phyloP scores from a whole-genome alignment of 2,797 vertebrate genomes.

The Artibeus lituratus region DNA sequence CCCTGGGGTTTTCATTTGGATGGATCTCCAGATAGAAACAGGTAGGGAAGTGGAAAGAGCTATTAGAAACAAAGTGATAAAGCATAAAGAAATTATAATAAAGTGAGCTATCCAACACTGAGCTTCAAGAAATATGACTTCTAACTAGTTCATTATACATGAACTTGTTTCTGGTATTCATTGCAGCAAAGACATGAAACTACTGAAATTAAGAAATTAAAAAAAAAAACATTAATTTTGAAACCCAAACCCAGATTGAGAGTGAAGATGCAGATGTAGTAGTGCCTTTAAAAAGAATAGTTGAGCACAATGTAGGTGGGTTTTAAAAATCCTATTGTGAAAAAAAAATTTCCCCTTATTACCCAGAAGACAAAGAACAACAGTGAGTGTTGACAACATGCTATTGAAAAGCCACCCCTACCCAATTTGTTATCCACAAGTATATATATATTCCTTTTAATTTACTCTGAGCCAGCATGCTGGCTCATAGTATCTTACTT shows the following conservation, averaged over 20 bases:
- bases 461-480: constrained; percentile 72
- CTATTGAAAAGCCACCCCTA: constrained; percentile 70
- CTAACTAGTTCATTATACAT: neutral
- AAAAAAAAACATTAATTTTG: neutral
- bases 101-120: constrained; percentile 2
- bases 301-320: neutral
- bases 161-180: neutral
- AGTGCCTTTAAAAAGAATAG: neutral
- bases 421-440: constrained; percentile 74
- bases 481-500: constrained; percentile 75
- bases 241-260: neutral
- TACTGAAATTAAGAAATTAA: neutral
- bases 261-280: neutral
- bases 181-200: neutral
- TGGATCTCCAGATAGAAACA: constrained; percentile 54
- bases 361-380: constrained; percentile 66
- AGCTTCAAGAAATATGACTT: neutral
- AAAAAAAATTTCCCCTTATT: constrained; percentile 68
- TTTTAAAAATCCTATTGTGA: constrained; percentile 40
- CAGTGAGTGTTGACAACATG: constrained; percentile 71
- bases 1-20: constrained; percentile 67
- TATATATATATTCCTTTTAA: constrained; percentile 68
- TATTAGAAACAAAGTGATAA: constrained; percentile 38
- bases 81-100: constrained; percentile 1
- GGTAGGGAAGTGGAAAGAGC: constrained; percentile 10